phyloP scores from a whole-genome alignment of 2,797 vertebrate genomes.

The Danionella dracula region DNA sequence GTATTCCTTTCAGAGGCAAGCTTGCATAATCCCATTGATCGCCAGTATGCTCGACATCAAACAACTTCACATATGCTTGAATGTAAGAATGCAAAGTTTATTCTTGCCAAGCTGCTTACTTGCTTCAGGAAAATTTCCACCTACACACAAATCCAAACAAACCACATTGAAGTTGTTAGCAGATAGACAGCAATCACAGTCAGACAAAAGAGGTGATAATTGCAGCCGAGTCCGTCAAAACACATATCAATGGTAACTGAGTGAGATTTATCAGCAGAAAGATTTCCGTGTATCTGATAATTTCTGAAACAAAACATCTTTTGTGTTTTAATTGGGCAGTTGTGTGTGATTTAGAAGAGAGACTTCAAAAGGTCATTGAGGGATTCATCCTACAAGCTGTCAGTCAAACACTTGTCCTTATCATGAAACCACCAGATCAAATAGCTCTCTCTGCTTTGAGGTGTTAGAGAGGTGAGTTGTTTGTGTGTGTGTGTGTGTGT shows the following conservation, averaged over 20 bases:
- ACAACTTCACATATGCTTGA: neutral
- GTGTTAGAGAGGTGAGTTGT: slow-evolving; percentile 15
- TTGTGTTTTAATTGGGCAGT: slow-evolving; percentile 13
- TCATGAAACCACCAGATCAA: slow-evolving; percentile 10
- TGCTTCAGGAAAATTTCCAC: neutral
- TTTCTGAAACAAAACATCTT: slow-evolving; percentile 20
- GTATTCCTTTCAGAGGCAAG: neutral
- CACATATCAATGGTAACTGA: neutral
- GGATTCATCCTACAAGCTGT: neutral
- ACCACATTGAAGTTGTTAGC: neutral
- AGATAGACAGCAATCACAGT: slow-evolving; percentile 1
- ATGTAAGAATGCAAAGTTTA: neutral
- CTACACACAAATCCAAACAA: neutral
- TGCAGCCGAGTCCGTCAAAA: slow-evolving; percentile 8
- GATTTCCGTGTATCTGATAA: slow-evolving; percentile 31
- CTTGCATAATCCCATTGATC: neutral
- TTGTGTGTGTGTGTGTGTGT: too few species aligned
- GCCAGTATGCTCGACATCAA: neutral
- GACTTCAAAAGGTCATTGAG: neutral
- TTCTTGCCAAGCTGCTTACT: neutral
- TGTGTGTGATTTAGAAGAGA: neutral
- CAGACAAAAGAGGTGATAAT: slow-evolving; percentile 15
- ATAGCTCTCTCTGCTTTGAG: slow-evolving; percentile 7
- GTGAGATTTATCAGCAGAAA: slow-evolving; percentile 11
- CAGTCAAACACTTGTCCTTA: slow-evolving; percentile 1